A percentile compares a stretch with the other conserved stretches of the same genome.
Conservation (phyloP, 2,888 invertebrate species). For the Cryptocheilus praepositus region DNA sequence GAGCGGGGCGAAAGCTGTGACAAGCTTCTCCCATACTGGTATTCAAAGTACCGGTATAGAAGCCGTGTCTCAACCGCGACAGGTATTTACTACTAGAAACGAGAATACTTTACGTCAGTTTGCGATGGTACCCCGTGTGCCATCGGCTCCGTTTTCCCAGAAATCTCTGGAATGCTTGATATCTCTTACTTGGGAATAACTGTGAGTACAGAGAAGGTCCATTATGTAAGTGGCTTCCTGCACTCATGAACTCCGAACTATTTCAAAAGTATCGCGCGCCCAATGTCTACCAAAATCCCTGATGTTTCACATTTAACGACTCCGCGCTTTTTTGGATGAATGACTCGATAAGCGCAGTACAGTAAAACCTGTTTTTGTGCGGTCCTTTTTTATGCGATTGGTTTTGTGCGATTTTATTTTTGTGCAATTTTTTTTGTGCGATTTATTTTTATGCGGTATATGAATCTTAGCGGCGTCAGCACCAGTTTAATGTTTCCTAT, state of each 20-base stretch:
- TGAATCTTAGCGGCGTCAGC: too few relatives aligned
- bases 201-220: constrained; percentile 26
- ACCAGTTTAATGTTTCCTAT: too few relatives aligned
- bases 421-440: too few relatives aligned
- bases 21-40: constrained; percentile 41
- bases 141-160: constrained; percentile 42
- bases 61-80: constrained; percentile 33
- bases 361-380: too few relatives aligned
- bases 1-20: constrained; percentile 36
- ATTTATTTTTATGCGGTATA: too few relatives aligned
- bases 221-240: constrained; percentile 38
- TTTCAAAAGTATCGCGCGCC: constrained; percentile 15
- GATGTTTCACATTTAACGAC: too few relatives aligned
- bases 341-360: too few relatives aligned
- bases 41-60: constrained; percentile 45
- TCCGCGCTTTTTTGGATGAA: too few relatives aligned
- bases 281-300: too few relatives aligned
- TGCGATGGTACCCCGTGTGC: constrained; percentile 28
- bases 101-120: constrained; percentile 34
- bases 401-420: too few relatives aligned
- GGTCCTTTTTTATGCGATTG: too few relatives aligned
- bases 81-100: constrained; percentile 43
- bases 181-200: constrained; percentile 19
- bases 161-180: constrained; percentile 41
- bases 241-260: constrained; percentile 26